phyloP scores from a whole-genome alignment of 2,888 invertebrate species.

The Himalopsyche japonica region DNA sequence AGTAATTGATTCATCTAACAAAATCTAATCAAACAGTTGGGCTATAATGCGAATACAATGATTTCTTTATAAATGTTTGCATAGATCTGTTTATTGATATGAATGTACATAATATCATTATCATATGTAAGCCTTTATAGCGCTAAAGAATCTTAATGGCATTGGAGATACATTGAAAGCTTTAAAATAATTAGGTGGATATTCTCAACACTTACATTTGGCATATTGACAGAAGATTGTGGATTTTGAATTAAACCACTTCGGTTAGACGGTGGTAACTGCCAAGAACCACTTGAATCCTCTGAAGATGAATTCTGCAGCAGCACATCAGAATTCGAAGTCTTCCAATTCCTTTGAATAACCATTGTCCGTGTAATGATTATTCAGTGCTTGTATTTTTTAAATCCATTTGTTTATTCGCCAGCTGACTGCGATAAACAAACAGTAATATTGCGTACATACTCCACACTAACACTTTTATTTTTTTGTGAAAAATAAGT shows the following conservation, averaged over 20 bases:
- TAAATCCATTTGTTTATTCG: conserved; percentile 16
- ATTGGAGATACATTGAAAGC: too few species aligned
- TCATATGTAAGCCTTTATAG: too few species aligned
- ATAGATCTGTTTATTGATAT: too few species aligned
- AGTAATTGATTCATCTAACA: too few species aligned
- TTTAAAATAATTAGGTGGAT: too few species aligned
- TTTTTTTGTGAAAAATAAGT: background rate
- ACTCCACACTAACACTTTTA: background rate
- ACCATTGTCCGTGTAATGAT: conserved; percentile 27
- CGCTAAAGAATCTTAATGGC: too few species aligned
- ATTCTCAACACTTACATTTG: conserved; percentile 17
- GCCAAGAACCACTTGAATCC: conserved; percentile 49
- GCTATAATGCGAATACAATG: too few species aligned
- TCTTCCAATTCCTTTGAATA: conserved; percentile 35
- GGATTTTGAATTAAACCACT: conserved; percentile 16
- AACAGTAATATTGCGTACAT: background rate
- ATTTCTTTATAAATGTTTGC: too few species aligned
- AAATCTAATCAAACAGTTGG: too few species aligned
- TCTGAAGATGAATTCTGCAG: conserved; percentile 41
- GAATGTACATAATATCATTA: too few species aligned
- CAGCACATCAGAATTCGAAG: conserved; percentile 29
- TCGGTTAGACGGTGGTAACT: conserved; percentile 45
- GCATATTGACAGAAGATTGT: conserved; percentile 27
- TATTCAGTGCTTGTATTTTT: background rate
- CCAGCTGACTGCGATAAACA: conserved; percentile 20